These are phyloP conservation scores for Pristionchus entomophagus DNA, from an alignment of 2,888 invertebrate species.

Conservation along the genomic window DNA sequence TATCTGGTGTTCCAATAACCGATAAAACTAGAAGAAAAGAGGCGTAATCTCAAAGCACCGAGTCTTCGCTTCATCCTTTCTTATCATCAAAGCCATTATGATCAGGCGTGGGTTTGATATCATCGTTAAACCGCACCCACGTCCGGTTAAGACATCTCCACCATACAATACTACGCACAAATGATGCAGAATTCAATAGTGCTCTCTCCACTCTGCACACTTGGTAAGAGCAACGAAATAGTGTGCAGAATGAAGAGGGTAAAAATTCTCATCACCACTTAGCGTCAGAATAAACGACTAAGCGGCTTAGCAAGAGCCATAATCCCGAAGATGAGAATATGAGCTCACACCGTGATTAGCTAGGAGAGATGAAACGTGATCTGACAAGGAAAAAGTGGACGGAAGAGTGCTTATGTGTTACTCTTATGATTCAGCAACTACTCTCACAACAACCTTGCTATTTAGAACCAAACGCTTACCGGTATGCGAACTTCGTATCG, in stretches of 20 bases:
- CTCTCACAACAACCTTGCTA: too few relatives aligned
- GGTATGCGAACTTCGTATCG: constrained; percentile 47
- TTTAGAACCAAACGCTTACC: neutral
- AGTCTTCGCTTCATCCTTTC: neutral
- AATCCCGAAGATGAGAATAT: too few relatives aligned
- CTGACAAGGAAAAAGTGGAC: neutral
- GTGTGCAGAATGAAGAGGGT: too few relatives aligned
- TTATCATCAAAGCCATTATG: constrained; percentile 16
- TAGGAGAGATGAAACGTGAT: too few relatives aligned
- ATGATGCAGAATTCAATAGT: neutral
- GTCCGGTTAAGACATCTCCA: neutral
- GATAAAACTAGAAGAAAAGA: too few relatives aligned
- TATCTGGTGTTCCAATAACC: neutral
- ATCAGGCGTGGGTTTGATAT: neutral
- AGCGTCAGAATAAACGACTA: neutral
- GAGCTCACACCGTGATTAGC: too few relatives aligned
- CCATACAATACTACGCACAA: constrained; percentile 13
- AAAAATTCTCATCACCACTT: neutral
- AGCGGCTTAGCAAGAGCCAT: neutral
- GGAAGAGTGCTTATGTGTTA: neutral
- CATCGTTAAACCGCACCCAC: neutral
- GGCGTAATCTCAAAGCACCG: neutral
- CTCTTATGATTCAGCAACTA: too few relatives aligned
- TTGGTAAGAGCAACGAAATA: too few relatives aligned
- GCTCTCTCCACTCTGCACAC: too few relatives aligned